A percentile compares a stretch with the other conserved stretches of the same genome.
These are phyloP conservation scores for Macaca nemestrina DNA, from an alignment of 2,113 vertebrate genomes.

Conservation along the genomic window DNA sequence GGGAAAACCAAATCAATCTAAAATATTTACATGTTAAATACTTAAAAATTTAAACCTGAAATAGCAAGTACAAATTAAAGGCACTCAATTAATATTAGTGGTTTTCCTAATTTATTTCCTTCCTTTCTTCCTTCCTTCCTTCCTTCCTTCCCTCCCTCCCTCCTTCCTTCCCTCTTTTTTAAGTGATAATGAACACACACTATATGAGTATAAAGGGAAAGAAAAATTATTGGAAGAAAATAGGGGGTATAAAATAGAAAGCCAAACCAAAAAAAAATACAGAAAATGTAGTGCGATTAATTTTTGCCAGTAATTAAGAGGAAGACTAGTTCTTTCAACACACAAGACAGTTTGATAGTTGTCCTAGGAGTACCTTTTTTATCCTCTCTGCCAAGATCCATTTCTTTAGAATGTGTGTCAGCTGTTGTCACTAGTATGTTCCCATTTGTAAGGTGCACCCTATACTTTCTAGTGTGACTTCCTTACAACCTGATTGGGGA, in stretches of 20 bases:
- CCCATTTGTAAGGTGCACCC: not conserved
- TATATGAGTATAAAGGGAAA: not conserved
- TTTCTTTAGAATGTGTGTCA: not conserved
- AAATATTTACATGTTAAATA: not conserved
- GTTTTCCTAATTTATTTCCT: not conserved
- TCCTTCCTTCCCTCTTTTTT: not conserved
- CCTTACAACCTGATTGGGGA: not conserved
- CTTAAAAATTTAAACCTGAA: conserved; percentile 10
- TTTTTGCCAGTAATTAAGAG: conserved; percentile 63
- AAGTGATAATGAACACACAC: not conserved
- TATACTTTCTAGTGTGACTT: not conserved
- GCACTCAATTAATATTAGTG: not conserved
- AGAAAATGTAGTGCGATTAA: conserved; percentile 32
- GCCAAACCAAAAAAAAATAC: conserved; percentile 36
- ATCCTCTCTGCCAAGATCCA: not conserved
- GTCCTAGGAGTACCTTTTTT: not conserved
- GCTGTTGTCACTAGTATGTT: not conserved
- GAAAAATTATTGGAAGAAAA: conserved; percentile 43
- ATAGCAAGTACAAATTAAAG: not conserved
- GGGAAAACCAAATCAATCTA: not conserved
- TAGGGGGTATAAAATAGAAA: conserved; percentile 48
- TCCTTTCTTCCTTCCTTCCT: not conserved
- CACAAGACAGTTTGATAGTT: not conserved
- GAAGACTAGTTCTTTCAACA: not conserved
- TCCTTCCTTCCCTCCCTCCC: not conserved